A percentile compares a stretch with the other conserved stretches of the same genome.
Conservation (phyloP, 2,797 vertebrate genomes). For the Danio aesculapii region DNA sequence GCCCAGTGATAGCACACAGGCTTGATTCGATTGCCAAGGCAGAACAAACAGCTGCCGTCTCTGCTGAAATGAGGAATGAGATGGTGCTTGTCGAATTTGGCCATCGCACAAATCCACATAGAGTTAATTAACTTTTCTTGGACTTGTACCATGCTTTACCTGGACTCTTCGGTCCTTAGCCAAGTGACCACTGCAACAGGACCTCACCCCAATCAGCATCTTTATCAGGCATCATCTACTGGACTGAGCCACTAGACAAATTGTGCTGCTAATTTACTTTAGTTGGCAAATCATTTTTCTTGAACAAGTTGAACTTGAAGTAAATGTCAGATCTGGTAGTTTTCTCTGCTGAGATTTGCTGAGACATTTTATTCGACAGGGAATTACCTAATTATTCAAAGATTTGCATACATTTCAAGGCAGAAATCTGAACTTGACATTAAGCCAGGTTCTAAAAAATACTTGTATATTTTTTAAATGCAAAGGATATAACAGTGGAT, state of each 20-base stretch:
- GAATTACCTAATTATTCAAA: background rate
- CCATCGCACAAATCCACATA: conserved; percentile 54
- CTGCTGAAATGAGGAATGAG: conserved; percentile 45
- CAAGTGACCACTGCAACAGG: conserved; percentile 53
- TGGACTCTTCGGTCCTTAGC: conserved; percentile 47
- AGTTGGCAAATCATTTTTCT: conserved; percentile 15
- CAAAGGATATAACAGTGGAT: too few species aligned
- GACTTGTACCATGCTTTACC: conserved; percentile 56
- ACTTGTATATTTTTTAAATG: too few species aligned
- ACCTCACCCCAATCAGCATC: conserved; percentile 50
- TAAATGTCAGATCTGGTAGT: background rate
- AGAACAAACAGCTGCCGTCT: conserved; percentile 54
- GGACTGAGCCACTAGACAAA: conserved; percentile 34
- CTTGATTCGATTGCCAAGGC: conserved; percentile 28
- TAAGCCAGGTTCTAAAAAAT: background rate
- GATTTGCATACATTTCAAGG: conserved; percentile 42
- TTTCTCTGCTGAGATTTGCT: background rate
- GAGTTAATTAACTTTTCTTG: conserved; percentile 63
- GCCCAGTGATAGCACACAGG: conserved; percentile 27
- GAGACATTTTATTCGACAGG: background rate
- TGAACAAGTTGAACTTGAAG: conserved; percentile 9
- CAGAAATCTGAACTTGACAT: conserved; percentile 42
- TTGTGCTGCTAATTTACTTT: conserved; percentile 41
- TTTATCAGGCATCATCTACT: conserved; percentile 17
- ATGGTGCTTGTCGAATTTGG: conserved; percentile 55